Evolutionary conservation across 2,888 invertebrate species (phyloP).

Genomic region (Agriopis marginaria): DNA sequence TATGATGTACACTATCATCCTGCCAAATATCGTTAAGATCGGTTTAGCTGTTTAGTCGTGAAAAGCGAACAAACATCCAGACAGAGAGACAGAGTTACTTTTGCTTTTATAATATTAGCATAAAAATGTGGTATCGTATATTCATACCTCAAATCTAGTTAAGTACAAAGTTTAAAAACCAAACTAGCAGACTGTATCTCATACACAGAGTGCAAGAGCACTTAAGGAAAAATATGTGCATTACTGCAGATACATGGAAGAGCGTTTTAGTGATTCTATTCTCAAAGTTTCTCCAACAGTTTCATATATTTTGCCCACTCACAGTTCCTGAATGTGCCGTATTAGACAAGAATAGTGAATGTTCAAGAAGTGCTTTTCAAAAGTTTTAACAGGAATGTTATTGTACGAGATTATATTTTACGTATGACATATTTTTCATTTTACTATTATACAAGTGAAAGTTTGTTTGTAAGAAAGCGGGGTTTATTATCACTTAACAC

Average conservation of each 20-base stretch:
- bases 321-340: slow-evolving; percentile 3
- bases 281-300: slow-evolving; percentile 20
- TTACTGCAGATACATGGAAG: slow-evolving; percentile 15
- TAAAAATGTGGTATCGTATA: neutral
- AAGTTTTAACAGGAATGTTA: neutral
- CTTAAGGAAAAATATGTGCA: slow-evolving; percentile 25
- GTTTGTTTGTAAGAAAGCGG: too few species aligned
- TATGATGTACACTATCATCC: too few species aligned
- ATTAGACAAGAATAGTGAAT: slow-evolving; percentile 7
- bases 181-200: slow-evolving; percentile 9
- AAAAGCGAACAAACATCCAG: too few species aligned
- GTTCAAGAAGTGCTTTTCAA: slow-evolving; percentile 21
- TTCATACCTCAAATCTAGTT: neutral
- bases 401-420: neutral
- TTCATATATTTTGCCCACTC: slow-evolving; percentile 19
- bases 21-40: too few species aligned
- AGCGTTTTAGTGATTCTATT: slow-evolving; percentile 23
- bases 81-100: too few species aligned
- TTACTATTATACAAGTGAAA: neutral
- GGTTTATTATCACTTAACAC: too few species aligned
- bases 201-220: slow-evolving; percentile 15
- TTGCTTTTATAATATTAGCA: too few species aligned
- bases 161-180: slow-evolving; percentile 8
- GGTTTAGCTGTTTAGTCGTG: too few species aligned
- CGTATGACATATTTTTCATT: neutral